Base-by-base conservation (phyloP, 2,113 vertebrate species). In the Dipodomys merriami region DNA sequence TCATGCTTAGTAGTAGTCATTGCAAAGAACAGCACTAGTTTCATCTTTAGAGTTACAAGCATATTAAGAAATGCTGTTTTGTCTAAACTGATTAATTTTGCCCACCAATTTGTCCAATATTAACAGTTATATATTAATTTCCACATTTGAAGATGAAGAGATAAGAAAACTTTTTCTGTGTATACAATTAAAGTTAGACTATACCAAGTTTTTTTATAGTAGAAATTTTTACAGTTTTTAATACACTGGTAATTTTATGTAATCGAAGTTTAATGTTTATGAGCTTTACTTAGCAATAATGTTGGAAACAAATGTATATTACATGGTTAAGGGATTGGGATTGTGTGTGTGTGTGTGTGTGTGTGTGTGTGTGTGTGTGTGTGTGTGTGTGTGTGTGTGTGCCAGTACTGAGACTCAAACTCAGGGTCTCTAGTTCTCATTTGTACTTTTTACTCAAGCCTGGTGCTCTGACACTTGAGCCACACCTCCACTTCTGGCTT, bases 1-100 rank as follows among this genome's bases (percentile, higher is more conserved):
- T 85, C 91, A 94, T 86, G 13, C 3, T 80, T 86, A 33, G 11
- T 84, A 62, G 30, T 72, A 62, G 71, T 88, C 10, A 64, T 93
- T 23, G 19, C 23, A 44, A 88, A 29, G 4, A 18, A 64, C 5
- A 71, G 27, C 81, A 72, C 16, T 10, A 71, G 25, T n/a, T 39
- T 62, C 9, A 5, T 86, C 33, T 8, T 82, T 69, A 83, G 57
- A 44, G 62, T 44, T 60, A 83, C 67, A 71, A 88, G 74, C 78
- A 39, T 62, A 92, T 68, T 62, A 62, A 83, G 62, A 86, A 82
- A 57, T 73, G 2, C 6, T 33, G 2, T 83, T 90, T 94, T 33
- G 0, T 20, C 25, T 65, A 67, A 91, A n/a, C 15, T 74, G 1
- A 9, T n/a, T 44, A 77, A 53, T 10, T 69, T 16, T 90, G 3